phyloP scores from a whole-genome alignment of 2,797 vertebrate genomes.

The Microhierax caerulescens region DNA sequence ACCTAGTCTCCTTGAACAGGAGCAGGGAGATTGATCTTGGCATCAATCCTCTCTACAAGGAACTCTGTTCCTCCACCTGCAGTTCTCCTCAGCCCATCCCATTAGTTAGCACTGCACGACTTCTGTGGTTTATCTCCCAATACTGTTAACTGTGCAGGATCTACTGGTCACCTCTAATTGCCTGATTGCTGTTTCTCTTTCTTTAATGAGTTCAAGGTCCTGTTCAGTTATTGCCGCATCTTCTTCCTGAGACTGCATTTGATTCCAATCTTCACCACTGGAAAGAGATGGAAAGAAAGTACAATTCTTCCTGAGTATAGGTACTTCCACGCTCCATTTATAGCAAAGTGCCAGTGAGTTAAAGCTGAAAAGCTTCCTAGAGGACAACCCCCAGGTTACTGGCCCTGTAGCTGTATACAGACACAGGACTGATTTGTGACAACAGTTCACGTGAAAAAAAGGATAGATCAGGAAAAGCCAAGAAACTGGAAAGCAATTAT shows the following conservation, averaged over 20 bases:
- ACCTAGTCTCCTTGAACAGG: background rate
- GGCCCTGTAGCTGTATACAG: background rate
- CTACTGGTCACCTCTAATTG: slow-evolving; percentile 87
- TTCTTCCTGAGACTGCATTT: slow-evolving; percentile 86
- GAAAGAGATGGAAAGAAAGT: slow-evolving; percentile 42
- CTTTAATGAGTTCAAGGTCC: slow-evolving; percentile 94
- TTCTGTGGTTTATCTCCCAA: slow-evolving; percentile 1
- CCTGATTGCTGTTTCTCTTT: slow-evolving; percentile 92
- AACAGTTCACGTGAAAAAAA: background rate
- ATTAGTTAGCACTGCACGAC: background rate
- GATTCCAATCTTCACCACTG: slow-evolving; percentile 92
- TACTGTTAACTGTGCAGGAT: background rate
- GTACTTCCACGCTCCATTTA: background rate
- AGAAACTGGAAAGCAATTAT: background rate
- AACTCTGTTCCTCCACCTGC: background rate
- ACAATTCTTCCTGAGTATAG: background rate
- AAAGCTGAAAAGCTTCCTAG: background rate
- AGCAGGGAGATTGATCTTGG: background rate
- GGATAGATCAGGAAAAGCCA: background rate
- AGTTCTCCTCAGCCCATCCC: slow-evolving; percentile 26
- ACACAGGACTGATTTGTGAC: background rate
- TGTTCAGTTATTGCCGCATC: slow-evolving; percentile 90
- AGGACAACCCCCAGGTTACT: background rate
- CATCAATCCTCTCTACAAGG: background rate
- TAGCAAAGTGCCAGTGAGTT: background rate